Base-by-base conservation (phyloP, 2,797 vertebrate genomes). In the Bothrops alternatus region DNA sequence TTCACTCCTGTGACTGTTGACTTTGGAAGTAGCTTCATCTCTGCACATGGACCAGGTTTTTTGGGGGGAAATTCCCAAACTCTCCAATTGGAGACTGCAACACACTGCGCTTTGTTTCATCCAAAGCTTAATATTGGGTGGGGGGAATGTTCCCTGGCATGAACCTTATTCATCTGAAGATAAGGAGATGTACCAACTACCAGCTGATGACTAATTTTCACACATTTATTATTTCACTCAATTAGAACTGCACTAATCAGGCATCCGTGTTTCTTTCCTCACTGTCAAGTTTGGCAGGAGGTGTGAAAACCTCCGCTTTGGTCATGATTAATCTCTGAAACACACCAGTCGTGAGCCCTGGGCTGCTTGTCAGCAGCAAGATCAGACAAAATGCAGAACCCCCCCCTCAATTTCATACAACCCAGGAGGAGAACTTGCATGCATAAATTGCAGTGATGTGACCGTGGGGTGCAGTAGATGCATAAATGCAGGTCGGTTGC, bases 231-330 rank as follows among this genome's bases (percentile, higher is more conserved):
- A 90, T 94, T 95, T 91, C 93, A 95, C 95, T 93, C 96, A 91
- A 95, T 95, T 91, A 93, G 88, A 96, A 89, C 14, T 28, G 91
- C 92, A 93, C 95, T 96, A 95, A 97, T 96, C 95, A 95, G 91
- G 93, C 91, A 93, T 88, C 92, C 95, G 92, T 95, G 96, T 92
- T 96, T 95, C 95, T 94, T 96, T 93, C 94, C 92, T 86, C 93
- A 93, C 92, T 85, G 7, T 91, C 94, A 94, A 92, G 92, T 94
- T 93, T 95, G 58, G 93, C 91, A 93, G 93, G 96, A 96, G 94
- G 95, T 96, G 96, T 95, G 94, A 96, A 97, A 97, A 94, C 94
- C 95, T 94, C 95, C 95, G 61, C 94, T 96, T 96, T 92, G 95
- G 91, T 96, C 95, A 93, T 78, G 92, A 94, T 95, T 95, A 93